phyloP scores from a whole-genome alignment of 2,888 invertebrate species.

The Drosophila leonis region DNA sequence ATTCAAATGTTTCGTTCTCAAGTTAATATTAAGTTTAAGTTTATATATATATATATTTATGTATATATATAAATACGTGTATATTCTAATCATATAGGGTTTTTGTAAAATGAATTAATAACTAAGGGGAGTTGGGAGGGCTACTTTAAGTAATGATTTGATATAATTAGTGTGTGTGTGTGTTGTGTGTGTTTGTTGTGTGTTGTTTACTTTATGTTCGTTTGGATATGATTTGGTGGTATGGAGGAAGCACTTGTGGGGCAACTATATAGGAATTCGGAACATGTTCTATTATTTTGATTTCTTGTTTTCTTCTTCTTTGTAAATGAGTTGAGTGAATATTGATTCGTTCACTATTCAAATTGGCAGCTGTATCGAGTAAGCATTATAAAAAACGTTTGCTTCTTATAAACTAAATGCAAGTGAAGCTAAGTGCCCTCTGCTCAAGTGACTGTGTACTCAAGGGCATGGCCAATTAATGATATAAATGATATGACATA shows the following conservation, averaged over 20 bases:
- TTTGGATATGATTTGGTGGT: conserved; percentile 56
- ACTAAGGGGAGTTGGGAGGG: conserved; percentile 51
- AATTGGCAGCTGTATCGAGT: conserved; percentile 58
- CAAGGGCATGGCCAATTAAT: not conserved
- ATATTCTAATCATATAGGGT: conserved; percentile 55
- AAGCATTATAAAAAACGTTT: conserved; percentile 41
- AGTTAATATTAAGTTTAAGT: conserved; percentile 46
- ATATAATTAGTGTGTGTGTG: conserved; percentile 50
- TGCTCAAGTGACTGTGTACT: conserved; percentile 24
- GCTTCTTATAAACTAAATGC: conserved; percentile 51
- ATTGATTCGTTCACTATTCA: conserved; percentile 23
- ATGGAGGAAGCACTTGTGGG: conserved; percentile 76
- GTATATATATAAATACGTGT: conserved; percentile 44
- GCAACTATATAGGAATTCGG: conserved; percentile 64
- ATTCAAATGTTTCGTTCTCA: conserved; percentile 53
- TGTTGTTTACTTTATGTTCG: conserved; percentile 25
- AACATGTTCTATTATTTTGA: conserved; percentile 50
- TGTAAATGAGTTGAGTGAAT: conserved; percentile 23
- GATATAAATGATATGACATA: conserved; percentile 50
- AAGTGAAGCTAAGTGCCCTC: conserved; percentile 45
- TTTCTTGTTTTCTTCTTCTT: conserved; percentile 23
- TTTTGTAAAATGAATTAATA: conserved; percentile 64
- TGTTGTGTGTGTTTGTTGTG: conserved; percentile 16
- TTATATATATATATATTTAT: conserved; percentile 46
- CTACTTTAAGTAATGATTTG: conserved; percentile 75